Evolutionary conservation across 2,113 vertebrate genomes (phyloP), one percentile per base, ranked within the genome.

Genomic region (Prunella fulvescens): DNA sequence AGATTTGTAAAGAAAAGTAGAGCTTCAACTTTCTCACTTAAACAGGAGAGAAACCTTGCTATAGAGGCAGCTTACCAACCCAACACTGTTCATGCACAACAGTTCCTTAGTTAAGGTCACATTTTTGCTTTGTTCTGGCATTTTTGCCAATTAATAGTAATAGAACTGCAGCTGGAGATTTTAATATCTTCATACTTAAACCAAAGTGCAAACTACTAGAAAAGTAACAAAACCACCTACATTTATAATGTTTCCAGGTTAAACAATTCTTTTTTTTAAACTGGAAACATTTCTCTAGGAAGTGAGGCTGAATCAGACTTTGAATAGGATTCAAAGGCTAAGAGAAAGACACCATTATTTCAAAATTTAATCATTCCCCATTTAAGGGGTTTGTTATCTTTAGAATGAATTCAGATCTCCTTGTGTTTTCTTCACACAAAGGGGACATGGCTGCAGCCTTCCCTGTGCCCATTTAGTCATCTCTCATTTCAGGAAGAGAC

Each of bases 251-350:
- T 67, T 87, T 92, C 85, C 69, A 89, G 47, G 29, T 56, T 56
- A 92, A 58, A 70, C 47, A 6, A 23, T n/a, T 37, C 15, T 26
- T 56, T 17, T 74, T 67, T 64, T 81, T 47, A 14, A 88, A 48
- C 71, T 76, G 62, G 76, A 93, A 93, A 33, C 20, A n/a, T 48
- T 80, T 56, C 14, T 87, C 48, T 42, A 51, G 45, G 29, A 90
- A 92, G 82, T 92, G 82, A 86, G 73, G 56, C 73, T 94, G 45
- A 89, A 88, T 71, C 78, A 85, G 71, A 69, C 67, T 93, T 92
- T 57, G 66, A 87, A 79, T 22, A 67, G 37, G 25, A 89, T 69
- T 93, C 57, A 79, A 82, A 80, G 53, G 50, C 62, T 61, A 82
- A 57, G 58, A 86, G 44, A 93, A 85, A 82, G 72, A 61, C 15